Evolutionary conservation across 1,140 invertebrate species (phyloP), one percentile per base, ranked within the genome.

Genomic region (Zaprionus taronus): DNA sequence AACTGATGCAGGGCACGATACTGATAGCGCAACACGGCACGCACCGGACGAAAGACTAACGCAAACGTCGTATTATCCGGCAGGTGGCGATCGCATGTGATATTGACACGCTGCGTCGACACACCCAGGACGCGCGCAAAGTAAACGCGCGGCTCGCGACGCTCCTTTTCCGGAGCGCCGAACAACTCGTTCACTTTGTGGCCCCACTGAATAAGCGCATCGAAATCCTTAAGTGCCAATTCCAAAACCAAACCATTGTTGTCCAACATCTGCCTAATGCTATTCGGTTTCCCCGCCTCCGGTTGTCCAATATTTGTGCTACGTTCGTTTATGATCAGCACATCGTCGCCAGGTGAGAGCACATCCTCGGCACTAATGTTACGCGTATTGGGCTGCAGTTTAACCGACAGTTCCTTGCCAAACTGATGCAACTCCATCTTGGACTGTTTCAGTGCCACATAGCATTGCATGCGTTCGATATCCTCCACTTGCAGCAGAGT

Each of bases 401-500:
- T 92, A 5, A 92, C 73, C 7, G 84, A 80, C 22, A 91, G 49
- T 12, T 92, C 91, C n/a, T 75, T 80, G 7, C 77, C 78, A 56
- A 85, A 89, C 65, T 85, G 78, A 17, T 87, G 83, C 38, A 92
- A 61, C 36, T 85, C 75, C 70, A 86, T 65, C 22, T 91, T 83
- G 34, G 72, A 72, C 51, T 92, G 86, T 36, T 72, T 84, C 1
- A 92, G 72, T 0, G 47, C 60, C 15, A 83, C 47, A 76, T 92
- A 92, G 31, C 71, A 76, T 41, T 80, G 79, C 72, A 87, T 6
- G 0, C 71, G 63, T 44, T 92, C 91, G 24, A 89, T 76, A 49
- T 92, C 91, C 72, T 92, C 91, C 34, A 92, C 84, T 26, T 92
- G 83, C 1, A 92, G 69, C n/a, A 92, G 20, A 0, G 83, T 83